Conservation (phyloP, 2,113 vertebrate species). For the Psephotus haematonotus region DNA sequence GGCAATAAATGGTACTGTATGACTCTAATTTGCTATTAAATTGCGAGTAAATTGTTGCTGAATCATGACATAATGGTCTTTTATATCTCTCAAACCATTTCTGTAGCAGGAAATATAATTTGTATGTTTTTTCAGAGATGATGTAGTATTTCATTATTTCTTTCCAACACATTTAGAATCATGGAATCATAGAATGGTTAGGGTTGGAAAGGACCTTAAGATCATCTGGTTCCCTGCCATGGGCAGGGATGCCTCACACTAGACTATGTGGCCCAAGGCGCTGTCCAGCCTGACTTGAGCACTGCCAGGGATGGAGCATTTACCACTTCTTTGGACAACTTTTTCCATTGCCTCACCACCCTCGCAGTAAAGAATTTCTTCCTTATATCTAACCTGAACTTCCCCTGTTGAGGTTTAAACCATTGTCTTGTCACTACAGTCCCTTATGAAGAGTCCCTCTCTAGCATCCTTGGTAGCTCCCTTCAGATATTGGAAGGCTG, state of each 20-base stretch:
- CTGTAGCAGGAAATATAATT: constrained; percentile 20
- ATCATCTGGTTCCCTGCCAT: neutral
- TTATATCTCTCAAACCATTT: constrained; percentile 49
- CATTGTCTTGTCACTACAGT: neutral
- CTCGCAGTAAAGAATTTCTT: neutral
- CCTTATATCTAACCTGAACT: neutral
- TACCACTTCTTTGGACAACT: neutral
- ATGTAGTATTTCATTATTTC: constrained; percentile 32
- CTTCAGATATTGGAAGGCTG: neutral
- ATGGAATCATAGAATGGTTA: neutral
- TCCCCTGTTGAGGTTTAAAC: neutral
- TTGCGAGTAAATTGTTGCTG: constrained; percentile 55
- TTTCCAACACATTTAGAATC: constrained; percentile 21
- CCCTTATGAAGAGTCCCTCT: neutral
- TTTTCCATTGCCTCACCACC: neutral
- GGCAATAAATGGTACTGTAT: constrained; percentile 57
- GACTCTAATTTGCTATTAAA: constrained; percentile 58
- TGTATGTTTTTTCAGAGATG: neutral
- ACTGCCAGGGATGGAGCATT: neutral
- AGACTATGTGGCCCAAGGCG: neutral
- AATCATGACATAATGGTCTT: constrained; percentile 48
- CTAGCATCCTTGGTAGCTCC: neutral
- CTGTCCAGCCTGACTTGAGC: neutral
- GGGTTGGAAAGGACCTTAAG: neutral
- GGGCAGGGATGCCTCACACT: neutral